Percentiles rank a stretch among this genome's conserved stretches.
phyloP scores from a whole-genome alignment of 2,888 invertebrate genomes.

The Eristalis tenax region DNA sequence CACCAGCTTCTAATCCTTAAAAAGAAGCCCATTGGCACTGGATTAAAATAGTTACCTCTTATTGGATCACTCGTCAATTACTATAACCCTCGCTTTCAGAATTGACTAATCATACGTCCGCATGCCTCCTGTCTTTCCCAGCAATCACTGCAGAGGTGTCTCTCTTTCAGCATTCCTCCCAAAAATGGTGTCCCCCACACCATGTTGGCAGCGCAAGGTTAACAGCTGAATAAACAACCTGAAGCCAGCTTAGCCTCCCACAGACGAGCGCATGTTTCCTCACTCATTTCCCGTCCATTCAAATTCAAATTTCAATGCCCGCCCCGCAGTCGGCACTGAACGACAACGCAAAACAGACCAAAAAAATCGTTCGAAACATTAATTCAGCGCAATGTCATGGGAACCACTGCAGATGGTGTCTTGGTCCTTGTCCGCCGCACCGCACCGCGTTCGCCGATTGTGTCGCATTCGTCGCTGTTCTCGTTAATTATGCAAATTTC shows the following conservation, averaged over 20 bases:
- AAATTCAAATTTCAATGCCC: background rate
- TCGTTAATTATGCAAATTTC: slow-evolving; percentile 63
- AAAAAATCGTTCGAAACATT: slow-evolving; percentile 27
- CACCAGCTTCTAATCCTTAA: too few relatives aligned
- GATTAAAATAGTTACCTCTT: too few relatives aligned
- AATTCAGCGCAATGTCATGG: slow-evolving; percentile 50
- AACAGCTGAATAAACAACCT: background rate
- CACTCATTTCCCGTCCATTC: background rate
- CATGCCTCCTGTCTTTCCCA: too few relatives aligned
- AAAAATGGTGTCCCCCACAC: too few relatives aligned
- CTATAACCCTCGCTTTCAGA: too few relatives aligned
- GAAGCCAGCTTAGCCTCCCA: background rate
- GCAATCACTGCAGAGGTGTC: too few relatives aligned
- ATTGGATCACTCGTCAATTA: too few relatives aligned
- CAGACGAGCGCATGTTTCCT: background rate
- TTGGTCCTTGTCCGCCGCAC: background rate
- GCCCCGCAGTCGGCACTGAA: background rate
- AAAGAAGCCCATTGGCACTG: too few relatives aligned
- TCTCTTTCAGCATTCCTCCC: too few relatives aligned
- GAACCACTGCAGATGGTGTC: slow-evolving; percentile 50
- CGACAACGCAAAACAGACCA: background rate
- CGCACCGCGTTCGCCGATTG: background rate
- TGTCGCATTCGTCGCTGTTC: slow-evolving; percentile 15
- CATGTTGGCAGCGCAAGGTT: background rate
- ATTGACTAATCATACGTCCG: too few relatives aligned